Conservation (phyloP, 2,113 vertebrate species). For the Tupaia chinensis region DNA sequence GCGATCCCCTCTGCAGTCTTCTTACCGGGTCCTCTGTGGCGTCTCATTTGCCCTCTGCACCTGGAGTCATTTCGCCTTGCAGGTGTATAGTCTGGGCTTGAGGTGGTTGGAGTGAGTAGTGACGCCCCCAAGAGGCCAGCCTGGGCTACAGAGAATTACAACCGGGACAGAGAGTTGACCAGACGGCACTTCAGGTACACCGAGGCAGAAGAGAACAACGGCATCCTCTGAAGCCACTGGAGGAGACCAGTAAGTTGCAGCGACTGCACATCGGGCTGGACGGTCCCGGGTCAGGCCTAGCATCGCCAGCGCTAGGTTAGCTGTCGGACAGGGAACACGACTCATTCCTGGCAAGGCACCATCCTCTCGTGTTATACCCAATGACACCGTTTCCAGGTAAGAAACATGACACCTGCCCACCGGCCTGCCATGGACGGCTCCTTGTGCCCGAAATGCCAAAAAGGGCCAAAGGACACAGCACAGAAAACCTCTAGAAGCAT, state of each 20-base stretch:
- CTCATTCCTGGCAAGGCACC: background rate
- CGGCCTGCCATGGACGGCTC: background rate
- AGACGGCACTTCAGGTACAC: background rate
- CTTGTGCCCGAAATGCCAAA: background rate
- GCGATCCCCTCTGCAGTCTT: background rate
- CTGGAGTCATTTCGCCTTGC: background rate
- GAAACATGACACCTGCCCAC: background rate
- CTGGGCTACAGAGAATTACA: background rate
- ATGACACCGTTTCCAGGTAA: background rate
- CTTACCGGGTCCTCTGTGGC: accelerated
- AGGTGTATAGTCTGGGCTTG: background rate
- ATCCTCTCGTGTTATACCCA: background rate
- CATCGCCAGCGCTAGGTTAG: background rate
- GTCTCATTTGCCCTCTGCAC: background rate
- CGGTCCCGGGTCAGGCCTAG: background rate
- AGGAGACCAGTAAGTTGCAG: background rate
- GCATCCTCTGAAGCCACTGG: background rate
- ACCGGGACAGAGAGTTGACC: background rate
- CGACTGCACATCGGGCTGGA: background rate
- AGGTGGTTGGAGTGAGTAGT: background rate
- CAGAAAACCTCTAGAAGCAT: background rate
- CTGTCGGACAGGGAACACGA: background rate
- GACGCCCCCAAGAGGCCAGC: background rate
- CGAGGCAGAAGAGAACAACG: background rate
- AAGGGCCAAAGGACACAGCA: background rate